Evolutionary conservation across 2,888 invertebrate species (phyloP).

Genomic region (Villa cingulata): DNA sequence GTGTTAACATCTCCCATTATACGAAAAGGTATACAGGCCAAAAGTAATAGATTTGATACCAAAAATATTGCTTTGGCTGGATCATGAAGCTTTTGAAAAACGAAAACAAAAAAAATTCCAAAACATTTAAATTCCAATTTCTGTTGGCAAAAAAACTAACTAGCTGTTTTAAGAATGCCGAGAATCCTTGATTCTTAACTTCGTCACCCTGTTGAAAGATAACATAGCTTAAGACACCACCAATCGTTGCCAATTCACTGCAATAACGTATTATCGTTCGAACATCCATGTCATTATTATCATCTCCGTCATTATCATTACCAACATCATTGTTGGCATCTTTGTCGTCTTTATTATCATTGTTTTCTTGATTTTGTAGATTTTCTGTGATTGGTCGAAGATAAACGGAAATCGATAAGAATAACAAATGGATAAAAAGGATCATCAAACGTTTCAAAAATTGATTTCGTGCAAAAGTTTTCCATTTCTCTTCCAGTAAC

Average conservation of each 20-base stretch:
- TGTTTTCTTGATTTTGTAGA: conserved; percentile 18
- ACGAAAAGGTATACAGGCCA: conserved; percentile 81
- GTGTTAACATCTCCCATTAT: conserved; percentile 55
- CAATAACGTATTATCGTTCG: conserved; percentile 47
- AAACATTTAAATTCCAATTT: too few relatives aligned
- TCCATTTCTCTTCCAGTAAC: conserved; percentile 97
- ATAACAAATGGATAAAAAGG: conserved; percentile 71
- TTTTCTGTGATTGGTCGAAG: conserved; percentile 52
- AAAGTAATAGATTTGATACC: conserved; percentile 74
- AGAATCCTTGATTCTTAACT: conserved; percentile 83
- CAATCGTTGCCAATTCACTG: conserved; percentile 72
- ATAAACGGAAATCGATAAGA: conserved; percentile 83
- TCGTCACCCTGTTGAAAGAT: conserved; percentile 88
- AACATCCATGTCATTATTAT: conserved; percentile 33
- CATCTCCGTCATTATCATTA: conserved; percentile 17
- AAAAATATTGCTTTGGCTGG: conserved; percentile 92
- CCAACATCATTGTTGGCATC: conserved; percentile 23
- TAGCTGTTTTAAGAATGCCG: conserved; percentile 82
- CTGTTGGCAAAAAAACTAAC: conserved; percentile 36
- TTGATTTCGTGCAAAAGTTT: conserved; percentile 90
- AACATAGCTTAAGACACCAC: conserved; percentile 77
- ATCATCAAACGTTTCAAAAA: conserved; percentile 84
- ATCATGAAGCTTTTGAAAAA: conserved; percentile 61
- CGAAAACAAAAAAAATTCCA: conserved; percentile 1
- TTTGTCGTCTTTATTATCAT: conserved; percentile 12